Evolutionary conservation across 1,140 invertebrate species (phyloP).

Genomic region (Yoshiicerus persimilis): DNA sequence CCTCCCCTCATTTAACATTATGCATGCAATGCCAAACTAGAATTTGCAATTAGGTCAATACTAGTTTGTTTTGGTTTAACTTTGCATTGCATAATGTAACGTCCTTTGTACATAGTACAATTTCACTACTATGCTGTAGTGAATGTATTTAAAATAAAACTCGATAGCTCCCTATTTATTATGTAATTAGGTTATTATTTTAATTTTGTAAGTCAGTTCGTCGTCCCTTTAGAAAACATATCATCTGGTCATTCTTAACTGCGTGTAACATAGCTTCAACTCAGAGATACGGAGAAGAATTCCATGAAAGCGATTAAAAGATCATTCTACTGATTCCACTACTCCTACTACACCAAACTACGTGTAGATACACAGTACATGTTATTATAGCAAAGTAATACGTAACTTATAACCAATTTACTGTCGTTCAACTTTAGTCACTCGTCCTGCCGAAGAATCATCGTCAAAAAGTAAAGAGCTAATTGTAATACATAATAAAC

Average conservation of each 20-base stretch:
- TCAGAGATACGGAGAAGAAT: neutral
- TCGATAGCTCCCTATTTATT: no score
- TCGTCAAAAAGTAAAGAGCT: neutral
- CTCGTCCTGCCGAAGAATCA: neutral
- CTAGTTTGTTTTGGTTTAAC: no score
- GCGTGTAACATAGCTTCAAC: neutral
- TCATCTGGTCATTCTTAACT: constrained; percentile 11
- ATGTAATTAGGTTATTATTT: no score
- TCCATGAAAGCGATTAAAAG: neutral
- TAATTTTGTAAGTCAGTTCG: neutral
- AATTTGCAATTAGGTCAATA: neutral
- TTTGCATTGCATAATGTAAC: no score
- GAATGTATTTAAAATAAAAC: no score
- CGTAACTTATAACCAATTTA: neutral
- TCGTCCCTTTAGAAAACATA: neutral
- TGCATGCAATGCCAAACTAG: neutral
- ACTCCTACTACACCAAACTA: neutral
- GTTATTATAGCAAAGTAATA: neutral
- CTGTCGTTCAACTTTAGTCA: neutral
- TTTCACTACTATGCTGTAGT: no score
- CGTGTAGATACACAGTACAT: neutral
- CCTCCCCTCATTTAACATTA: neutral
- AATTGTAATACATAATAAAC: neutral
- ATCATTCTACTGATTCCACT: neutral
- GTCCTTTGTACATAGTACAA: no score